These are phyloP conservation scores for Oithona nana DNA, from an alignment of 2,888 invertebrate genomes.

Conservation along the genomic window DNA sequence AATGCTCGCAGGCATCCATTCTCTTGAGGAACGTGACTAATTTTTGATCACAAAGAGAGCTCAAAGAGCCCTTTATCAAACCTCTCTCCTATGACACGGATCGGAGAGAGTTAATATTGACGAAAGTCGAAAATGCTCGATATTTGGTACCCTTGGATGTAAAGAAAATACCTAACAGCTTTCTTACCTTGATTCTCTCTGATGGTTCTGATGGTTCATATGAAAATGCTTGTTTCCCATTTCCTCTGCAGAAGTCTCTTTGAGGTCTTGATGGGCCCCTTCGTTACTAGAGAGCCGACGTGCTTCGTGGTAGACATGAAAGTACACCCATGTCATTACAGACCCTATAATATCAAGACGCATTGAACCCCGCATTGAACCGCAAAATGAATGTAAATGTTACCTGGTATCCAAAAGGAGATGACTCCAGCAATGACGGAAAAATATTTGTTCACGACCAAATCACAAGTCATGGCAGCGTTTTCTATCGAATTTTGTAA, in stretches of 20 bases:
- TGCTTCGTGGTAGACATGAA: background rate
- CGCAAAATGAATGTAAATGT: slow-evolving; percentile 17
- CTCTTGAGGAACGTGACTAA: too few relatives aligned
- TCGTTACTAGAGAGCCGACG: background rate
- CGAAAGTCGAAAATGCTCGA: too few relatives aligned
- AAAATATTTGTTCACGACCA: slow-evolving; percentile 20
- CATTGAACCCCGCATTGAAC: background rate
- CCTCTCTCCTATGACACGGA: too few relatives aligned
- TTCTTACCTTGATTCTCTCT: background rate
- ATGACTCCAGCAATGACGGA: slow-evolving; percentile 20
- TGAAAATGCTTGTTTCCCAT: background rate
- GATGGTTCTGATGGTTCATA: background rate
- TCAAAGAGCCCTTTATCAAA: too few relatives aligned
- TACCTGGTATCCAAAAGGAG: slow-evolving; percentile 21
- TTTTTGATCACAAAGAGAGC: too few relatives aligned
- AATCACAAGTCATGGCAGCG: slow-evolving; percentile 25
- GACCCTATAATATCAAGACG: background rate
- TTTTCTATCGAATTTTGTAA: slow-evolving; percentile 28
- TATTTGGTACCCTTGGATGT: too few relatives aligned
- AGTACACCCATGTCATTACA: background rate
- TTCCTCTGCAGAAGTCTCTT: too few relatives aligned
- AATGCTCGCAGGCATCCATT: too few relatives aligned
- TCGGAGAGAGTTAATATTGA: too few relatives aligned
- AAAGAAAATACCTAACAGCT: too few relatives aligned
- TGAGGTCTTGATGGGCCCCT: too few relatives aligned